Evolutionary conservation across 2,113 vertebrate species (phyloP).

Genomic region (Neolamprologus toae): DNA sequence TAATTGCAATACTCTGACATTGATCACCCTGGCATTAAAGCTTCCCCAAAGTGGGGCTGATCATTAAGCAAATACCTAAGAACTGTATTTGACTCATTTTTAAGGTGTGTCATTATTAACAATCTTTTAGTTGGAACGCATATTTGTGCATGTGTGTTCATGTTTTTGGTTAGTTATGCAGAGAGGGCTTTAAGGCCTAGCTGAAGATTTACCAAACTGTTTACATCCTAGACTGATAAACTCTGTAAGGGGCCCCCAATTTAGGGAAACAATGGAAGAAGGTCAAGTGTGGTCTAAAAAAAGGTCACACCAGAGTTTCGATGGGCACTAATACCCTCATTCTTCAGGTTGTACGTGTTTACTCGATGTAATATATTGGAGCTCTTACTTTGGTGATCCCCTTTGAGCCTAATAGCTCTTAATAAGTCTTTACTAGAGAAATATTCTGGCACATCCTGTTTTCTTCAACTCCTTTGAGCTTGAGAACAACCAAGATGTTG

Average conservation of each 20-base stretch:
- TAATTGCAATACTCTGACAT: constrained; percentile 13
- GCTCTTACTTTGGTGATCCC: background rate
- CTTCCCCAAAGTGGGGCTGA: background rate
- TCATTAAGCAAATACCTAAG: background rate
- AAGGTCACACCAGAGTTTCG: background rate
- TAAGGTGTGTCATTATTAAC: background rate
- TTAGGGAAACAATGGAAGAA: background rate
- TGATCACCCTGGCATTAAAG: constrained; percentile 13
- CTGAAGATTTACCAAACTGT: constrained; percentile 16
- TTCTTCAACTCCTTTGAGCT: background rate
- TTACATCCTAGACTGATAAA: constrained; percentile 3
- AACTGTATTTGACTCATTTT: background rate
- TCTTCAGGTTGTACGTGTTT: background rate
- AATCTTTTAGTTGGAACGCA: background rate
- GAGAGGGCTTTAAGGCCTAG: constrained; percentile 2
- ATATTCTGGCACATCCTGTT: background rate
- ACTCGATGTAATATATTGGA: background rate
- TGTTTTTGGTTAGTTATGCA: constrained; percentile 1
- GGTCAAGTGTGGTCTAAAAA: constrained; percentile 27
- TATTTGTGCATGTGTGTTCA: background rate
- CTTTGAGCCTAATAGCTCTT: background rate
- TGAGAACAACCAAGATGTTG: background rate
- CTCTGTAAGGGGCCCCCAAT: background rate
- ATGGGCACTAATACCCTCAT: background rate
- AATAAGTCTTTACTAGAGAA: background rate